Percentiles rank a stretch among this genome's conserved stretches.
These are phyloP conservation scores for Dendrolimus punctatus DNA, from an alignment of 1,140 invertebrate genomes.

Conservation along the genomic window DNA sequence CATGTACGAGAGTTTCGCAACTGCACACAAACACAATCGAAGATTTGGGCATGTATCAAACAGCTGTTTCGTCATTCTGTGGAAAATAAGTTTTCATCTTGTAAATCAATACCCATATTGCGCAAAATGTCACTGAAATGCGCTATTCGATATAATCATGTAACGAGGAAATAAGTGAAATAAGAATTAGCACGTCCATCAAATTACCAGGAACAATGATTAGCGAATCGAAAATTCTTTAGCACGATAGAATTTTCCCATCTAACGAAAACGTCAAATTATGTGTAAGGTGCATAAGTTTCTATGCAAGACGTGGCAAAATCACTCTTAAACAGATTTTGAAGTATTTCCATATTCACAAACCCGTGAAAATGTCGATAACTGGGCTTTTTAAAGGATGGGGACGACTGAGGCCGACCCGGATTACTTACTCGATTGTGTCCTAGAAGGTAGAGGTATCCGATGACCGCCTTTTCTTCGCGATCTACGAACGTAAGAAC, in stretches of 20 bases:
- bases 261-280: constrained; percentile 11
- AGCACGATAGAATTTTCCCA: constrained; percentile 16
- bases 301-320: background rate
- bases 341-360: background rate
- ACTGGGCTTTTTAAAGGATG: constrained; percentile 49
- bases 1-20: constrained; percentile 21
- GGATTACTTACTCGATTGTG: constrained; percentile 75
- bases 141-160: constrained; percentile 43
- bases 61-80: constrained; percentile 63
- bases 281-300: constrained; percentile 13
- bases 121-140: constrained; percentile 67
- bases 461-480: constrained; percentile 88
- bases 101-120: constrained; percentile 68
- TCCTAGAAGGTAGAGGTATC: constrained; percentile 85
- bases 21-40: constrained; percentile 27
- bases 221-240: constrained; percentile 22
- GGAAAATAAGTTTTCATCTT: constrained; percentile 53
- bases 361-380: constrained; percentile 42
- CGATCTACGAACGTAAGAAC: constrained; percentile 88
- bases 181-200: constrained; percentile 40
- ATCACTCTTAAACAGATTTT: background rate
- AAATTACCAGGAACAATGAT: constrained; percentile 41
- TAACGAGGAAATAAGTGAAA: constrained; percentile 26
- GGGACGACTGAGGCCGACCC: constrained; percentile 56
- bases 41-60: constrained; percentile 31